A percentile compares a stretch with the other conserved stretches of the same genome.
These are phyloP conservation scores for Ia io DNA, from an alignment of 2,113 vertebrate genomes.

Conservation along the genomic window DNA sequence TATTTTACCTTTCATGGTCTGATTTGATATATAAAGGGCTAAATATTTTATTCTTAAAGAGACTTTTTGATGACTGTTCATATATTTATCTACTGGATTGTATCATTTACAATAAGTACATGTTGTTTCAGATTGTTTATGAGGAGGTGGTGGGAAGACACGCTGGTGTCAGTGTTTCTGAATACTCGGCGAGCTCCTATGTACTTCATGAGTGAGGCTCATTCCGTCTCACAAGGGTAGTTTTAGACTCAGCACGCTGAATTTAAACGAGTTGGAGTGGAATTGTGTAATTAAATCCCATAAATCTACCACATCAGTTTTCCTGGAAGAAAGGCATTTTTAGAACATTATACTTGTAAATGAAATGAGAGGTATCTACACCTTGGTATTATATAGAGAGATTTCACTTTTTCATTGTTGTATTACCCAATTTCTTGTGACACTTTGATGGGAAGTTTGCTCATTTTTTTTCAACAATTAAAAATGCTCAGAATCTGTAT, in stretches of 20 bases:
- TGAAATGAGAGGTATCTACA: neutral
- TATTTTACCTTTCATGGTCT: slow-evolving; percentile 59
- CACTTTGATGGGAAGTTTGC: neutral
- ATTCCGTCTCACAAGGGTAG: neutral
- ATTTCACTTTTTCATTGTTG: neutral
- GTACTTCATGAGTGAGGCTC: neutral
- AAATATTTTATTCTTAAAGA: slow-evolving; percentile 62
- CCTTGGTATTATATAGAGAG: neutral
- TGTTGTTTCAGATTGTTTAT: neutral
- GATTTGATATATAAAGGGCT: slow-evolving; percentile 62
- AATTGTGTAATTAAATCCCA: neutral
- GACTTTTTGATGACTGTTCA: slow-evolving; percentile 47
- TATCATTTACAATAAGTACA: neutral
- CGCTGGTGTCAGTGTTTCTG: neutral
- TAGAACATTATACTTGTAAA: neutral
- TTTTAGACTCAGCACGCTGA: neutral
- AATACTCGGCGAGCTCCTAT: neutral
- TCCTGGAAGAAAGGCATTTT: slow-evolving; percentile 7
- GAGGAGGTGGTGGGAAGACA: neutral
- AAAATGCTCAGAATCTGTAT: slow-evolving; percentile 2
- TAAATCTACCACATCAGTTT: neutral
- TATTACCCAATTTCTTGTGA: slow-evolving; percentile 5
- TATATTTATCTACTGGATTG: slow-evolving; percentile 57
- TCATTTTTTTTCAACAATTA: slow-evolving; percentile 30
- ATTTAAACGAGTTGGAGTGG: neutral